These are phyloP conservation scores for Porites australiensis DNA, from an alignment of 64 coral and sea anemone species.

Conservation along the genomic window DNA sequence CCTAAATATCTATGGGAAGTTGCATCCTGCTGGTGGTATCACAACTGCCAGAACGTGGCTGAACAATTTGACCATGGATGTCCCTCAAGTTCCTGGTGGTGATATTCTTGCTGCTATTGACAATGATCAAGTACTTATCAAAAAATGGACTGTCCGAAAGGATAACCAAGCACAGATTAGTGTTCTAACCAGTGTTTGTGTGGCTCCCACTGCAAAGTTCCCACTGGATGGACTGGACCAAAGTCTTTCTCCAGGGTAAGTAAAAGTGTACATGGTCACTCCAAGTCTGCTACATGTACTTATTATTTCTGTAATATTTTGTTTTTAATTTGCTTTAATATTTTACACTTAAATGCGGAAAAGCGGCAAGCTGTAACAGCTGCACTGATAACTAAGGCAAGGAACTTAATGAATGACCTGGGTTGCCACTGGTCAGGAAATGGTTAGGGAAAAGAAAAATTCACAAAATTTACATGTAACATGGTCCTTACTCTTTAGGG, in stretches of 20 bases:
- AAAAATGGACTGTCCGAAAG: conserved; percentile 57
- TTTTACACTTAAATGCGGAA: too few species aligned
- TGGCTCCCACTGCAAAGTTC: background rate
- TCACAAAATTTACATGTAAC: too few species aligned
- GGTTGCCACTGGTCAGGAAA: too few species aligned
- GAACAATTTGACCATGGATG: conserved; percentile 29
- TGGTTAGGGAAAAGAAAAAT: too few species aligned
- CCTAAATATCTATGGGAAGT: conserved; percentile 10
- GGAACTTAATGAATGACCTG: too few species aligned
- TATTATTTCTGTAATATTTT: background rate
- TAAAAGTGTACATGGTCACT: conserved; percentile 18
- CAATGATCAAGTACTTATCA: conserved; percentile 61
- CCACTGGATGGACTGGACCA: background rate
- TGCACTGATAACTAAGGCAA: too few species aligned
- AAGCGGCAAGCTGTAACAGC: too few species aligned
- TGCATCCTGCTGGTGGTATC: conserved; percentile 17
- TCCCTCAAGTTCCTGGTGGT: conserved; percentile 38
- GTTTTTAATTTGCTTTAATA: too few species aligned
- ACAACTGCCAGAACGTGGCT: conserved; percentile 23
- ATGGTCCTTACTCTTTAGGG: too few species aligned
- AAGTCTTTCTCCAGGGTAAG: conserved; percentile 12
- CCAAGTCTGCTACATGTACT: background rate
- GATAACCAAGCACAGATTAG: conserved; percentile 62
- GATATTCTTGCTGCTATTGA: conserved; percentile 44
- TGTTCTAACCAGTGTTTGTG: conserved; percentile 24